A percentile compares a stretch with the other conserved stretches of the same genome.
These are phyloP conservation scores for Brachionus paranguensis DNA, from an alignment of 1,140 invertebrate genomes.

Conservation along the genomic window DNA sequence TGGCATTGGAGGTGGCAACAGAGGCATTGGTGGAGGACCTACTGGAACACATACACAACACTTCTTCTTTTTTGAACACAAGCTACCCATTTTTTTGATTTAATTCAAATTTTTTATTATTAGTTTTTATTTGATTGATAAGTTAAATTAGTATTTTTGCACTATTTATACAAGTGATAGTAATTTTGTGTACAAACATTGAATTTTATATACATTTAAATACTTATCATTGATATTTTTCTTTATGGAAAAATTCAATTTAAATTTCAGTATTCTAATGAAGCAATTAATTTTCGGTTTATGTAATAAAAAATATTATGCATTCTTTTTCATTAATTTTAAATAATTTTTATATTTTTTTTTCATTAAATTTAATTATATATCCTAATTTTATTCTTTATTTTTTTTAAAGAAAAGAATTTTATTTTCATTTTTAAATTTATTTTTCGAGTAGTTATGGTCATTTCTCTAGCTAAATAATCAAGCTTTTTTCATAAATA, in stretches of 20 bases:
- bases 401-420: no score
- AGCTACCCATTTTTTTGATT: not conserved
- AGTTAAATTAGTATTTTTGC: not conserved
- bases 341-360: no score
- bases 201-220: not conserved
- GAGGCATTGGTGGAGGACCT: not conserved
- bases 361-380: no score
- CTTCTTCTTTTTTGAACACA: not conserved
- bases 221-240: not conserved
- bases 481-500: no score
- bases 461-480: no score
- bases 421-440: no score
- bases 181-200: not conserved
- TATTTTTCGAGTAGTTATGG: no score
- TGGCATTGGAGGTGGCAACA: not conserved
- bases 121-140: not conserved
- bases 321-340: no score
- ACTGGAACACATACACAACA: not conserved
- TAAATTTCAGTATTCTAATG: no score
- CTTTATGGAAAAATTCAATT: not conserved
- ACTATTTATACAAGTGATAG: not conserved
- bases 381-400: no score
- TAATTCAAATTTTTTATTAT: not conserved
- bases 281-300: no score
- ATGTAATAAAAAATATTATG: no score